Base-by-base conservation (phyloP, 2,113 vertebrate genomes). In the Heterochromis multidens region DNA sequence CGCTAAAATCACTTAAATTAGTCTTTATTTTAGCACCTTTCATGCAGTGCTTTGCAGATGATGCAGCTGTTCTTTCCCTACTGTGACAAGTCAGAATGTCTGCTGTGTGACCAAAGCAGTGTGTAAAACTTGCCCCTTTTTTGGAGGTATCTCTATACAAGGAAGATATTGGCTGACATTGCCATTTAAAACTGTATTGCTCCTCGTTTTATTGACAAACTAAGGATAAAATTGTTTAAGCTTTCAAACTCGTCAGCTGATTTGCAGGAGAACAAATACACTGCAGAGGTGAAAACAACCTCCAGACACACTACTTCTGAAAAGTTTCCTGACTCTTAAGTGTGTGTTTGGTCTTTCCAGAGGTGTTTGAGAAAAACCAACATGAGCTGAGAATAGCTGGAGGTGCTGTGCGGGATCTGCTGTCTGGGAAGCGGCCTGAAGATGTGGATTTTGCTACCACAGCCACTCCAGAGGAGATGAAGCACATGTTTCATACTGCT, bases 381-480 rank as follows among this genome's bases (percentile, higher is more conserved):
- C 95, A 97, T 57, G 98, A 99, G 93, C 90, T 99, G 85, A 96
- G 98, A 54, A 99, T 99, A 83, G 99, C 99, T 2, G 99, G 99
- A 33, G 99, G 98, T 8, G 98, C 99, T 0, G 99, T 99, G 21
- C 96, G 99, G 19, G 99, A 99, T 90, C 95, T 99, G 12, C 91
- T 99, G 4, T 97, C 94, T 0, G 98, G 97, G 3, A 96, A 97
- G 76, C 96, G 95, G 19, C 98, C 98, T 0, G 96, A 99, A 31
- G 99, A 99, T 86, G 92, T 99, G 61, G 99, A 99, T 89, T 99
- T 99, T 89, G 98, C 99, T 79, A 99, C 98, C 8, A 99, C 97
- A 0, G 99, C 98, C 2, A 99, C 98, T 0, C 98, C 99, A 1
- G 94, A 94, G 5, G 95, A 98, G 90, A 99, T 99, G 98, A 99